Percentiles rank a stretch among this genome's conserved stretches.
These are phyloP conservation scores for Phacellophora camtschatica DNA, from an alignment of 30 jellyfish, hydroid and myxozoan genomes.

Conservation along the genomic window DNA sequence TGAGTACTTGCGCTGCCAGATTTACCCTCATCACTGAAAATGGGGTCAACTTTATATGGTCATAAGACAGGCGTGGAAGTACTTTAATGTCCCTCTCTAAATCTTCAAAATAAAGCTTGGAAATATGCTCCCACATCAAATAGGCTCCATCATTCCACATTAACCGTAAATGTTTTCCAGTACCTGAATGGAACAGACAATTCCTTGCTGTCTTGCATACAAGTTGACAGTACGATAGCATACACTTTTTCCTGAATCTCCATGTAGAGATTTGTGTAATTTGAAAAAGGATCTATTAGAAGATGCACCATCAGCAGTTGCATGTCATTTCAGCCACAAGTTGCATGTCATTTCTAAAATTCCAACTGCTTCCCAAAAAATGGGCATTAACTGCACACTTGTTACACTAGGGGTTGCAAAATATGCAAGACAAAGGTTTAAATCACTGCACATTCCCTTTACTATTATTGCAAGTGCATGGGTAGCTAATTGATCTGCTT, in stretches of 20 bases:
- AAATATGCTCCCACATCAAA: slow-evolving; percentile 2
- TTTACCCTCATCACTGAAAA: slow-evolving; percentile 38
- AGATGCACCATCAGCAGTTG: slow-evolving; percentile 37
- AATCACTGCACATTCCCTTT: slow-evolving; percentile 12
- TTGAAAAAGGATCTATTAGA: slow-evolving; percentile 1
- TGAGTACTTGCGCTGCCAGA: slow-evolving; percentile 35
- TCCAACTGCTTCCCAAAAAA: slow-evolving; percentile 44
- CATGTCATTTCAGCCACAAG: neutral
- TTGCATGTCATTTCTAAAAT: neutral
- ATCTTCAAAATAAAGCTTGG: neutral
- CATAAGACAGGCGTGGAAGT: slow-evolving; percentile 1
- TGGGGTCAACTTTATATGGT: slow-evolving; percentile 35
- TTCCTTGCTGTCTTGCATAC: slow-evolving; percentile 8
- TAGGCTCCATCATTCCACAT: slow-evolving; percentile 29
- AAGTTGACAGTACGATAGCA: neutral
- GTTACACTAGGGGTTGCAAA: slow-evolving; percentile 29
- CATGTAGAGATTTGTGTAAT: neutral
- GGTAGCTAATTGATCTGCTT: slow-evolving; percentile 19
- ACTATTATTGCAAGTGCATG: slow-evolving; percentile 13
- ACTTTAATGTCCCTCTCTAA: neutral
- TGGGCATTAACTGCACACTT: neutral
- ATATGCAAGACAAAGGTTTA: slow-evolving; percentile 7
- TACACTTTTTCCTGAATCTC: neutral
- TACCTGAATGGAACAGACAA: slow-evolving; percentile 33
- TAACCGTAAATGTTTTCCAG: neutral